These are phyloP conservation scores for Nomia melanderi DNA, from an alignment of 1,140 invertebrate species.

Conservation along the genomic window DNA sequence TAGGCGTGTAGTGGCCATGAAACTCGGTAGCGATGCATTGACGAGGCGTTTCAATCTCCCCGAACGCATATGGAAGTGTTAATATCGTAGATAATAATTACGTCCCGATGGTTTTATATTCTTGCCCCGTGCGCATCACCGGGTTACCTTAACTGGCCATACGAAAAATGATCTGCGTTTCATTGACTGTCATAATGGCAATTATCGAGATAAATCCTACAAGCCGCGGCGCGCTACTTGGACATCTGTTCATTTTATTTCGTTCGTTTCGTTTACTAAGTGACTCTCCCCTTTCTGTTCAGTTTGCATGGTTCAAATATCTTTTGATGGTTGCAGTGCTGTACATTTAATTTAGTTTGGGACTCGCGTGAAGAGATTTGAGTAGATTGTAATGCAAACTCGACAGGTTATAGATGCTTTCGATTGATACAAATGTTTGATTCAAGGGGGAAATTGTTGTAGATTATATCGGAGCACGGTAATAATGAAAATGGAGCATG, in stretches of 20 bases:
- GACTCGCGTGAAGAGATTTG: too few species aligned
- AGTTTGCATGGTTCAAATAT: not conserved
- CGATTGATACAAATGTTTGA: too few species aligned
- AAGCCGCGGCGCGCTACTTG: too few species aligned
- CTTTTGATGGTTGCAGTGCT: too few species aligned
- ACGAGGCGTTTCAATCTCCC: constrained; percentile 37
- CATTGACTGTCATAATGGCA: not conserved
- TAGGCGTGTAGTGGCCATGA: constrained; percentile 50
- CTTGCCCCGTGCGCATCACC: not conserved
- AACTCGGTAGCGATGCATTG: constrained; percentile 44
- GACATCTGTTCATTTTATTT: not conserved
- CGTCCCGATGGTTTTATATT: constrained; percentile 11
- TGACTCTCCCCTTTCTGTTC: not conserved
- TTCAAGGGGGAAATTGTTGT: too few species aligned
- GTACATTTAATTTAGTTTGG: too few species aligned
- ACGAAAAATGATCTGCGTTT: not conserved
- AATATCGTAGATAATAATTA: constrained; percentile 54
- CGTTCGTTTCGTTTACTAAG: not conserved
- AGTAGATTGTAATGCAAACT: too few species aligned
- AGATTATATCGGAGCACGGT: too few species aligned
- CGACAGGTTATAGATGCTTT: too few species aligned
- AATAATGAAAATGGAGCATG: too few species aligned
- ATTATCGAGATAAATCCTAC: not conserved
- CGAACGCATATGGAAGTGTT: constrained; percentile 19
- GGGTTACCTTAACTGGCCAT: not conserved